These are phyloP conservation scores for Mixornis gularis DNA, from an alignment of 2,113 vertebrate species.

Conservation along the genomic window DNA sequence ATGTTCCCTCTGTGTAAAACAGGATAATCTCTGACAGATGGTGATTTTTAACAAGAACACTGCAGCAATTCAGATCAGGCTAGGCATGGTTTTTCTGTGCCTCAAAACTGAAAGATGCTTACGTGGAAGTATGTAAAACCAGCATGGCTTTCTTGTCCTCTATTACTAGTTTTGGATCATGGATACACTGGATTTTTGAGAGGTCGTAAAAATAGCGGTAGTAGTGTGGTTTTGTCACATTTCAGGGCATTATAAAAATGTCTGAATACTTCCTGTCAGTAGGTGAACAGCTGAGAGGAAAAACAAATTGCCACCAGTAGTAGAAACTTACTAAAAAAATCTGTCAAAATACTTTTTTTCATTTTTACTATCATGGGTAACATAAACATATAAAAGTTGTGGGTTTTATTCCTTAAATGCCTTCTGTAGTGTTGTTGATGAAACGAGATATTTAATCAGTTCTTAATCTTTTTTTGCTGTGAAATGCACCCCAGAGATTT, in stretches of 20 bases:
- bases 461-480: conserved; percentile 10
- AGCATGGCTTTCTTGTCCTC: background rate
- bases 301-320: background rate
- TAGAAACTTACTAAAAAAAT: background rate
- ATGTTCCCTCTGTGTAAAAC: conserved; percentile 61
- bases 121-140: background rate
- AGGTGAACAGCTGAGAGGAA: background rate
- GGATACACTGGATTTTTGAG: background rate
- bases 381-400: background rate
- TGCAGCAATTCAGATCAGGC: conserved; percentile 61
- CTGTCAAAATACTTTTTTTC: background rate
- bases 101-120: conserved; percentile 22
- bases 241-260: background rate
- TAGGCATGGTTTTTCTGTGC: conserved; percentile 38
- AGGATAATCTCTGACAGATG: conserved; percentile 72
- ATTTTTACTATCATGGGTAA: background rate
- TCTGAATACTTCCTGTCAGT: background rate
- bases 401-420: background rate
- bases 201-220: background rate
- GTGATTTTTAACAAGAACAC: conserved; percentile 64
- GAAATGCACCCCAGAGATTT: conserved; percentile 42
- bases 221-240: background rate
- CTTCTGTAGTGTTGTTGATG: background rate
- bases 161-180: background rate
- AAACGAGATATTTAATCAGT: conserved; percentile 13